These are phyloP conservation scores for Ochropleura leucogaster DNA, from an alignment of 2,888 invertebrate genomes.

Conservation along the genomic window DNA sequence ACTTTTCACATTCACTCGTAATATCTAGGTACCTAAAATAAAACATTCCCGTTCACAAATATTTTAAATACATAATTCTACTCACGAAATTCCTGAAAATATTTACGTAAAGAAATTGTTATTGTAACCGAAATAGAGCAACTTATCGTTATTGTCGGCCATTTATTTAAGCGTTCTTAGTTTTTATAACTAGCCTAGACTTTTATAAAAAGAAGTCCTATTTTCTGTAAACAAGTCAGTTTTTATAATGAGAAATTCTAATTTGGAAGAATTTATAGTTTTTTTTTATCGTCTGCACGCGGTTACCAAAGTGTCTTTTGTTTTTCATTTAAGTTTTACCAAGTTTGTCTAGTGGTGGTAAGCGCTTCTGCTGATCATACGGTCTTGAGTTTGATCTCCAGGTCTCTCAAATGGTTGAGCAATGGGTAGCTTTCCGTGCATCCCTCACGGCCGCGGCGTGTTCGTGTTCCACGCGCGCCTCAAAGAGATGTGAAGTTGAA, in stretches of 20 bases:
- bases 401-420: neutral
- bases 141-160: neutral
- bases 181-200: neutral
- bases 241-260: constrained; percentile 24
- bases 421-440: no score
- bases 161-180: constrained; percentile 22
- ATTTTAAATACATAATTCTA: neutral
- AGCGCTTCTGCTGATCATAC: neutral
- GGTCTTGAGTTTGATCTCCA: neutral
- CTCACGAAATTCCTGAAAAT: constrained; percentile 23
- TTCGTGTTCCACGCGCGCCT: no score
- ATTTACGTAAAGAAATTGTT: constrained; percentile 42
- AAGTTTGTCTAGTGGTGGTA: neutral
- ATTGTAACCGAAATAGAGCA: constrained; percentile 27
- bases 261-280: neutral
- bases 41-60: neutral
- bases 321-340: neutral
- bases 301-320: neutral
- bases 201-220: constrained; percentile 10
- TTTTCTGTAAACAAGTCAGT: constrained; percentile 33
- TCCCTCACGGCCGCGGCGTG: no score
- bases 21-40: neutral
- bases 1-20: constrained; percentile 1
- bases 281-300: neutral
- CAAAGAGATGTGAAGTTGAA: no score